Evolutionary conservation across 2,113 vertebrate species (phyloP).

Genomic region (Dipodomys spectabilis): DNA sequence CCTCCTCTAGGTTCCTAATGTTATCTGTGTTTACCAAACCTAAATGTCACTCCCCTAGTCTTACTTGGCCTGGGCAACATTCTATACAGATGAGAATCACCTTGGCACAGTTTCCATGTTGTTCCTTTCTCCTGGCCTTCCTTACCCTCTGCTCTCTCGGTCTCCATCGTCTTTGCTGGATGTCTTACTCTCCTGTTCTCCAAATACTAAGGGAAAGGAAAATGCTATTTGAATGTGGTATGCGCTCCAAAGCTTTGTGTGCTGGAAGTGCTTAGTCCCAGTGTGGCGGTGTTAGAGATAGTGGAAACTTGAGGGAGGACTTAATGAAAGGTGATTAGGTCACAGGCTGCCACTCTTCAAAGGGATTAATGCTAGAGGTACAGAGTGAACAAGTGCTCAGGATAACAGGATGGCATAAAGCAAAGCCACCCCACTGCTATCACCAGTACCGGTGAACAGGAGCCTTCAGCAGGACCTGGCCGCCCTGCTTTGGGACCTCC

Average conservation of each 20-base stretch:
- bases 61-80: background rate
- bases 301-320: background rate
- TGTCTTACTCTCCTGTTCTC: background rate
- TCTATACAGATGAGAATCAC: background rate
- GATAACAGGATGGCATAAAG: background rate
- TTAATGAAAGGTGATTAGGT: background rate
- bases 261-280: background rate
- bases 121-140: background rate
- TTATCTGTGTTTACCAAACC: background rate
- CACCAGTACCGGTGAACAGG: background rate
- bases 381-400: background rate
- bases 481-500: background rate
- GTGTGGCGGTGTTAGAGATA: background rate
- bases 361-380: background rate
- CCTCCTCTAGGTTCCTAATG: background rate
- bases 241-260: background rate
- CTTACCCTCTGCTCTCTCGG: background rate
- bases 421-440: too few relatives aligned
- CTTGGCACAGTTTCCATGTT: background rate
- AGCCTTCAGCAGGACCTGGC: background rate
- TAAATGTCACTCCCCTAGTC: background rate
- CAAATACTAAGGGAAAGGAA: background rate
- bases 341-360: background rate
- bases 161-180: background rate
- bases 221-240: background rate